Conservation (phyloP, 2,113 vertebrate species). For the Sander lucioperca region DNA sequence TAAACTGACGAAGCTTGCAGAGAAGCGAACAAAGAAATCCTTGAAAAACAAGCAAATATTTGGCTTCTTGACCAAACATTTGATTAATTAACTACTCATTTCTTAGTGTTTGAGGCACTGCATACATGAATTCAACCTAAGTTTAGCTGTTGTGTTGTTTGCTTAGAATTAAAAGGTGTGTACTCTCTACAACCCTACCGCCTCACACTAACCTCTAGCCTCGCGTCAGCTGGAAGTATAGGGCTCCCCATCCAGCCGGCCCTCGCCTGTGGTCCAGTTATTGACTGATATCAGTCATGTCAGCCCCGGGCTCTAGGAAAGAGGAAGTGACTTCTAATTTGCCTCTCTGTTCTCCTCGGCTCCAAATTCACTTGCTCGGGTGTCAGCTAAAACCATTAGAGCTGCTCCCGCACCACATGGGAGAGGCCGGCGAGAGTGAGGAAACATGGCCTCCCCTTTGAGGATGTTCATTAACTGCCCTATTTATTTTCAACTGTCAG, state of each 20-base stretch:
- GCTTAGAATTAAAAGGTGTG: not conserved
- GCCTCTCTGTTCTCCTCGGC: conserved; percentile 64
- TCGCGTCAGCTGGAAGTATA: conserved; percentile 28
- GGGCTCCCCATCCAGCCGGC: not conserved
- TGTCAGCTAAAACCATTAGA: conserved; percentile 85
- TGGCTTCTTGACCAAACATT: not conserved
- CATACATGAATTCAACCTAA: not conserved
- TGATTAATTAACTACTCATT: not conserved
- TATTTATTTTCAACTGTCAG: conserved; percentile 86
- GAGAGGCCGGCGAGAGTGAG: conserved; percentile 55
- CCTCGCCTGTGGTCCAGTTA: conserved; percentile 75
- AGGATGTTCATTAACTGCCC: conserved; percentile 81
- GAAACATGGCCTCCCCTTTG: conserved; percentile 67
- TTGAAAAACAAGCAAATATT: not conserved
- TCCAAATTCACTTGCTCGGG: conserved; percentile 70
- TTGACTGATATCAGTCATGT: conserved; percentile 82
- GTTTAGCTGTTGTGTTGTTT: not conserved
- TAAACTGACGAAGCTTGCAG: not conserved
- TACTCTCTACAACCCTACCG: not conserved
- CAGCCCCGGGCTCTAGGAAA: conserved; percentile 72
- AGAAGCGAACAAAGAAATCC: not conserved
- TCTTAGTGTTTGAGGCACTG: not conserved
- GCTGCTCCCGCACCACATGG: conserved; percentile 53
- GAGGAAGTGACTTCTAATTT: conserved; percentile 83
- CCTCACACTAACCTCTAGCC: not conserved